Evolutionary conservation across 2,888 invertebrate genomes (phyloP).

Genomic region (Blastobasis adustella): DNA sequence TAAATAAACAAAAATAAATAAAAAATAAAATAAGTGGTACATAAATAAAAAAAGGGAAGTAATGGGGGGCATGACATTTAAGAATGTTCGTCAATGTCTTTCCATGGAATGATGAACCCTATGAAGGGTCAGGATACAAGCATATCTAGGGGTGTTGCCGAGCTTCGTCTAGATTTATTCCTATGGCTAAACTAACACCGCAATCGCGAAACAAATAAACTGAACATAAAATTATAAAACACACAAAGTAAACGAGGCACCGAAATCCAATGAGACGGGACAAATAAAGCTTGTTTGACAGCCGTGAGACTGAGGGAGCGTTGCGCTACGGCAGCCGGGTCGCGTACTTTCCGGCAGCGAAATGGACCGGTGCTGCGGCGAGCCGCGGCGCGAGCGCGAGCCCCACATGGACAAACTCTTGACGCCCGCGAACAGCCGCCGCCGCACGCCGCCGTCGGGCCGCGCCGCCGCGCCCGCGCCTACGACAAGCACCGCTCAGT

Average conservation of each 20-base stretch:
- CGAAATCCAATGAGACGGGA: conserved; percentile 59
- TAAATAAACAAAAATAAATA: conserved; percentile 53
- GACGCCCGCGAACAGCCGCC: conserved; percentile 87
- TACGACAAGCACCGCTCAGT: conserved; percentile 69
- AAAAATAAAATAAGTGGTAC: conserved; percentile 24
- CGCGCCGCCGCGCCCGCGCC: conserved; percentile 63
- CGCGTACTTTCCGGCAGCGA: conserved; percentile 90
- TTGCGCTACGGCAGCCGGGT: conserved; percentile 60
- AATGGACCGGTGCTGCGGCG: conserved; percentile 87
- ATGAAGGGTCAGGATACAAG: conserved; percentile 23
- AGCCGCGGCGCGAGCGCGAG: conserved; percentile 78
- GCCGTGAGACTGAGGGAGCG: conserved; percentile 60
- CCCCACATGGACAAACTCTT: conserved; percentile 86
- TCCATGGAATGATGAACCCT: conserved; percentile 37
- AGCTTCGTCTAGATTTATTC: conserved; percentile 51
- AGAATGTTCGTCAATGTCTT: conserved; percentile 25
- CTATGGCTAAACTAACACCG: conserved; percentile 63
- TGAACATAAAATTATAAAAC: conserved; percentile 52
- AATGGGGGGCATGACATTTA: conserved; percentile 18
- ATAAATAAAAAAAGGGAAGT: conserved; percentile 1
- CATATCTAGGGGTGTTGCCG: no score
- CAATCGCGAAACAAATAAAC: conserved; percentile 54
- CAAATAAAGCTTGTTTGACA: conserved; percentile 55
- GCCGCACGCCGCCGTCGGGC: conserved; percentile 79
- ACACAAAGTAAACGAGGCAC: conserved; percentile 64